Conservation (phyloP, 2,888 invertebrate species). For the Bhutanitis thaidina region DNA sequence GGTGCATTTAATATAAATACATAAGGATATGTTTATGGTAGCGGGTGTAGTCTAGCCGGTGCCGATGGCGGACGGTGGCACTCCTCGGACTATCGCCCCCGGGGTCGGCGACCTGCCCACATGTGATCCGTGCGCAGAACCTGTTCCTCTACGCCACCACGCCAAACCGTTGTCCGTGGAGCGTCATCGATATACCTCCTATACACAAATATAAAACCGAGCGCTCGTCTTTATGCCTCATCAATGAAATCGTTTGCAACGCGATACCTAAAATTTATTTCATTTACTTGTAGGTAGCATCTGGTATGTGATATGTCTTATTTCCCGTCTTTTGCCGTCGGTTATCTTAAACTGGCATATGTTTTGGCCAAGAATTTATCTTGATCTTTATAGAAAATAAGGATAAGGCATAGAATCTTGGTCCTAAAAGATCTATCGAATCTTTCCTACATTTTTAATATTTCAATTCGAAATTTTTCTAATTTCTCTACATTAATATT, state of each 20-base stretch:
- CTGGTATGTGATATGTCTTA: too few relatives aligned
- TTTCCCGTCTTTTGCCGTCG: too few relatives aligned
- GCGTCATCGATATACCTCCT: constrained; percentile 4
- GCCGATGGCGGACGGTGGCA: constrained; percentile 34
- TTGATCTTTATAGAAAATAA: too few relatives aligned
- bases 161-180: constrained; percentile 32
- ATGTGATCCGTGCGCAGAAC: constrained; percentile 69
- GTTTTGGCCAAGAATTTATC: too few relatives aligned
- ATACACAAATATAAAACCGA: background rate
- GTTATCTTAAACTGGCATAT: too few relatives aligned
- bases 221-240: background rate
- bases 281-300: too few relatives aligned
- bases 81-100: constrained; percentile 55
- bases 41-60: constrained; percentile 31
- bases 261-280: too few relatives aligned
- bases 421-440: too few relatives aligned
- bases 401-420: too few relatives aligned
- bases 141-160: constrained; percentile 65
- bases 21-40: constrained; percentile 31
- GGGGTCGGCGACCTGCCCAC: constrained; percentile 65
- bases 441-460: too few relatives aligned
- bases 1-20: constrained; percentile 10
- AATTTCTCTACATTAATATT: too few relatives aligned
- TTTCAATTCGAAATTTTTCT: too few relatives aligned
- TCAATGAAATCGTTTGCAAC: background rate